Evolutionary conservation across 2,113 vertebrate species (phyloP), one percentile per base, ranked within the genome.

Genomic region (Trematomus loennbergii): DNA sequence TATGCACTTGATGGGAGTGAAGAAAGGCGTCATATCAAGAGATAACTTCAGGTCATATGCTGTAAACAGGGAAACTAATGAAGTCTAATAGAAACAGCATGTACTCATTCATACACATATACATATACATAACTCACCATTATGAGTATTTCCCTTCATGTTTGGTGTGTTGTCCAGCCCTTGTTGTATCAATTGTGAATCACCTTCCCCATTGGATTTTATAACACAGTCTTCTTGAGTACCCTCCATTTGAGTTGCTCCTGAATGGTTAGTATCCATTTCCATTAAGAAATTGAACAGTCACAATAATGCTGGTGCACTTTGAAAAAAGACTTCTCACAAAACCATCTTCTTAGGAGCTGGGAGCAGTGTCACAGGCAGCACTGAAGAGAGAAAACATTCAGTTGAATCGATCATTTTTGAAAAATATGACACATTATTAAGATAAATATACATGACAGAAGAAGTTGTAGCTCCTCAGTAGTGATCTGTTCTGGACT

Each of bases 101-200:
- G 25, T 29, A 40, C 36, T 40, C 36, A 40, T 40, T 40, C 36
- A 40, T 40, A 40, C 36, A 40, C 9, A 40, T 29, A 87, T 36
- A 33, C 33, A 33, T 9, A 40, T 36, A 87, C 94, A n/a, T n/a
- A n/a, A 25, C 25, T 93, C 70, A 95, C 94, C 93, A 70, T 94
- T 94, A 48, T 57, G 67, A 59, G 91, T 25, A 53, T 53, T 73
- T 66, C 65, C 82, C 18, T 83, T 79, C 59, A 63, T 29, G 16
- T 61, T 40, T 10, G 53, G 70, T 33, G 66, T 29, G 33, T 71
- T 72, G 17, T 89, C 88, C 72, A 76, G 72, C 18, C 57, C 82
- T 65, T 72, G 65, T 22, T 85, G 67, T 61, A 79, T 88, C 40
- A 84, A 12, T 4, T 40, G 54, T 16, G 22, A 64, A 36, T 83